Evolutionary conservation across 2,113 vertebrate species (phyloP), one percentile per base, ranked within the genome.

Genomic region (Kryptolebias marmoratus): DNA sequence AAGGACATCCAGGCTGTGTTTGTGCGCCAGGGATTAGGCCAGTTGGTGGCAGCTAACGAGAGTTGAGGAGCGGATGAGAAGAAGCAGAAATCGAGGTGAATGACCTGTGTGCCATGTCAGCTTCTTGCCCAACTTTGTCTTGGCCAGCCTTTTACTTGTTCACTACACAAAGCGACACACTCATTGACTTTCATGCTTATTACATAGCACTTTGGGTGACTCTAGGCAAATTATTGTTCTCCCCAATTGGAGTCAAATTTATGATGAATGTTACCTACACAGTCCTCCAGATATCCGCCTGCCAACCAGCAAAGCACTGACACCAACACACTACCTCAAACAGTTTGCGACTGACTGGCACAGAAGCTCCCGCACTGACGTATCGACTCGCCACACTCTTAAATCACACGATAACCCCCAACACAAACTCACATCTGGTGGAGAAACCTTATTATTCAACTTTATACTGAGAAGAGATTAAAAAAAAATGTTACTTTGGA

Each of bases 1-100:
- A 99, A 99, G 94, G 97, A 99, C 93, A 98, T 99, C 83, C 97
- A 99, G 86, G 96, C 97, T 0, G 97, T 99, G 64, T 98, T 97
- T 71, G 94, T 98, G 76, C 96, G 97, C 0, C 97, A 98, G 90
- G 95, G 94, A 78, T 87, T 99, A 93, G 96, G 97, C 55, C 97
- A 99, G 88, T 88, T 98, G 75, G 97, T 98, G 86, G 97, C 96
- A 0, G 97, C 97, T 75, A 98, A 96, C 0, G 97, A 99, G 0
- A 97, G 97, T 67, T 99, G 94, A 95, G 75, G 15, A 59, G 71
- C 18, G 47, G 53, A 12, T 9, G 71, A 58, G 42, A 53, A 71
- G 14, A 64, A 50, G 7, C 59, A 30, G 70, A 87, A 73, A 22
- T 86, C 48, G 54, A 56, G 77, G 39, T 63, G 64, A 87, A 63